Conservation (phyloP, 1,140 invertebrate genomes). For the Drosophila ironensis region DNA sequence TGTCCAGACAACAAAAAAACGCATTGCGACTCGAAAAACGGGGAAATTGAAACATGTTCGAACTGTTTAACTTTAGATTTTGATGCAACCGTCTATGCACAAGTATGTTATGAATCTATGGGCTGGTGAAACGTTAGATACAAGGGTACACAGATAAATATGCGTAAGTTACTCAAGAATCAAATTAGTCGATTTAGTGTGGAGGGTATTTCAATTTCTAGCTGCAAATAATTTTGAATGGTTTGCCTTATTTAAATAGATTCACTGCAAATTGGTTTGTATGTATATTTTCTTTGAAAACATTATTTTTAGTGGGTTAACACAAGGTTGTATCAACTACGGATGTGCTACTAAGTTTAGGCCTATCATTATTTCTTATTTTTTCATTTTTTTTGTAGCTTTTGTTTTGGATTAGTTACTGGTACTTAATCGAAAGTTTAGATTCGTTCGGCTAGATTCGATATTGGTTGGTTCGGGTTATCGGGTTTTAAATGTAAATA, state of each 20-base stretch:
- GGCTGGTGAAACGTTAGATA: conserved; percentile 33
- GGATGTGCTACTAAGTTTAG: conserved; percentile 6
- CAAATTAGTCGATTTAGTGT: too few relatives aligned
- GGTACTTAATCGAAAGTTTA: conserved; percentile 12
- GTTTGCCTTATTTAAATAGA: background rate
- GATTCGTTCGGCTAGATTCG: conserved; percentile 19
- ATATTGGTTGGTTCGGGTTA: conserved; percentile 10
- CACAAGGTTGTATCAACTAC: conserved; percentile 14
- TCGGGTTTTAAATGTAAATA: background rate
- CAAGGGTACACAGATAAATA: conserved; percentile 22
- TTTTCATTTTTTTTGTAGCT: conserved; percentile 24
- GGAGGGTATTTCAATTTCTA: too few relatives aligned
- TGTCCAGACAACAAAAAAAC: conserved; percentile 8
- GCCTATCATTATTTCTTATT: conserved; percentile 17
- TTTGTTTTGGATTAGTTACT: conserved; percentile 1
- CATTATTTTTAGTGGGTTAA: conserved; percentile 38
- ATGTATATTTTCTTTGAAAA: conserved; percentile 9
- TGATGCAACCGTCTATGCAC: conserved; percentile 26
- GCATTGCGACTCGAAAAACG: conserved; percentile 28
- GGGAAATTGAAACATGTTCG: conserved; percentile 81
- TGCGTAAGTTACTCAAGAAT: background rate
- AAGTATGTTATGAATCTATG: conserved; percentile 34
- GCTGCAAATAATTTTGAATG: too few relatives aligned
- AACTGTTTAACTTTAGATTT: conserved; percentile 35
- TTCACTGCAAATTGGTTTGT: background rate